These are phyloP conservation scores for Drosophila nebulosa DNA, from an alignment of 1,140 invertebrate species.

Conservation along the genomic window DNA sequence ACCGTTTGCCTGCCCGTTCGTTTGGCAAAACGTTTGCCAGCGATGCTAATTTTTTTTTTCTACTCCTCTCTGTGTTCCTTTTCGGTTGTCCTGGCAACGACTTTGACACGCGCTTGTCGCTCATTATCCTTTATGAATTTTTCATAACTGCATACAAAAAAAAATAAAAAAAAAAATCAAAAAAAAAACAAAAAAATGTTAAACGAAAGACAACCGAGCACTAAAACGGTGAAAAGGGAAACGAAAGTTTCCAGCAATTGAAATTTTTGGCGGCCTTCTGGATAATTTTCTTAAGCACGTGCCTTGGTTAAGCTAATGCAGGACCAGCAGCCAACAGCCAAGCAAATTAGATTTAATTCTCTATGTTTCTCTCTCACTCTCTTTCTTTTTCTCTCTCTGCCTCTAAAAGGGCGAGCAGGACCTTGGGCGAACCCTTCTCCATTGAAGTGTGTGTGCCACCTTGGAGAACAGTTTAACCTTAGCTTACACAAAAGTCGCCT, in stretches of 20 bases:
- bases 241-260: conserved; percentile 57
- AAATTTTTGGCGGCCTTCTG: conserved; percentile 37
- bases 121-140: conserved; percentile 79
- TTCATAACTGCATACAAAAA: conserved; percentile 60
- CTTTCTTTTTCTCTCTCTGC: too few relatives aligned
- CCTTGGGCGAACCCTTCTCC: conserved; percentile 25
- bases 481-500: conserved; percentile 45
- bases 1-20: conserved; percentile 69
- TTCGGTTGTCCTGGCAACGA: conserved; percentile 40
- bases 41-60: background rate
- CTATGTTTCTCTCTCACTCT: too few relatives aligned
- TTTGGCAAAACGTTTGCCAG: conserved; percentile 60
- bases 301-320: conserved; percentile 63
- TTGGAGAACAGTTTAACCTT: conserved; percentile 44
- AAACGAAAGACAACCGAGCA: too few relatives aligned
- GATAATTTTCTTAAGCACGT: conserved; percentile 68
- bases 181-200: background rate
- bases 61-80: conserved; percentile 4
- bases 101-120: conserved; percentile 75
- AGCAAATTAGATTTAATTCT: conserved; percentile 66
- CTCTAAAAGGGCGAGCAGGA: background rate
- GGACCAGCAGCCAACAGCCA: conserved; percentile 22
- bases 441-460: conserved; percentile 51
- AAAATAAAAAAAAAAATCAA: background rate
- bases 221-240: too few relatives aligned